These are phyloP conservation scores for Magallana gigas DNA, from an alignment of 1,140 invertebrate species.

Conservation along the genomic window DNA sequence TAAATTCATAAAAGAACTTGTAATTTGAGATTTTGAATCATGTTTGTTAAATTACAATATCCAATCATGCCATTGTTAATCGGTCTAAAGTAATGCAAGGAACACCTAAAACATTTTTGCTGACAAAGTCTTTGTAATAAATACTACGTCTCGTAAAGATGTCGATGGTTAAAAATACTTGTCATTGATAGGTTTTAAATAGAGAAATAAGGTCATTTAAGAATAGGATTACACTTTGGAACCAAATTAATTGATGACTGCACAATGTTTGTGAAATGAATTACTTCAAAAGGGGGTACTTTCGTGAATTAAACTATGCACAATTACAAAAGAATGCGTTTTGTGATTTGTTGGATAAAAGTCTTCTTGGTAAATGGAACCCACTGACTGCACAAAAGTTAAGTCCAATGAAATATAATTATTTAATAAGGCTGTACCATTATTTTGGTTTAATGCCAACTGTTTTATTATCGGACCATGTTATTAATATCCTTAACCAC, in stretches of 20 bases:
- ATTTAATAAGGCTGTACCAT: not conserved
- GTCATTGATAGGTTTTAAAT: no score
- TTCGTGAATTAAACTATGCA: no score
- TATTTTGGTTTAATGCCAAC: no score
- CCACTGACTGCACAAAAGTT: not conserved
- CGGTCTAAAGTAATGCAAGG: not conserved
- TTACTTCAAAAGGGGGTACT: not conserved
- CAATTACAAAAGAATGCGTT: not conserved
- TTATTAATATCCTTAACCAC: no score
- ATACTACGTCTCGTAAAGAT: no score
- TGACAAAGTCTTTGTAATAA: no score
- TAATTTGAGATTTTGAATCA: not conserved
- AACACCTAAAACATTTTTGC: not conserved
- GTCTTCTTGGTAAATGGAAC: not conserved
- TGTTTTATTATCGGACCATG: no score
- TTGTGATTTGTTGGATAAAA: not conserved
- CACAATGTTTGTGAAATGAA: not conserved
- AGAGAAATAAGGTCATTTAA: no score
- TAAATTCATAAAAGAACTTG: not conserved
- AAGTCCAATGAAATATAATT: not conserved
- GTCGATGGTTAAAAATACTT: no score
- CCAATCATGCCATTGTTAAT: not conserved
- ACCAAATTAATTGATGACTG: not conserved
- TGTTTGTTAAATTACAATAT: not conserved
- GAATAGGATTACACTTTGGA: no score